Percentiles rank a stretch among this genome's conserved stretches.
Conservation (phyloP, 2,888 invertebrate species). For the Lithophane socia region DNA sequence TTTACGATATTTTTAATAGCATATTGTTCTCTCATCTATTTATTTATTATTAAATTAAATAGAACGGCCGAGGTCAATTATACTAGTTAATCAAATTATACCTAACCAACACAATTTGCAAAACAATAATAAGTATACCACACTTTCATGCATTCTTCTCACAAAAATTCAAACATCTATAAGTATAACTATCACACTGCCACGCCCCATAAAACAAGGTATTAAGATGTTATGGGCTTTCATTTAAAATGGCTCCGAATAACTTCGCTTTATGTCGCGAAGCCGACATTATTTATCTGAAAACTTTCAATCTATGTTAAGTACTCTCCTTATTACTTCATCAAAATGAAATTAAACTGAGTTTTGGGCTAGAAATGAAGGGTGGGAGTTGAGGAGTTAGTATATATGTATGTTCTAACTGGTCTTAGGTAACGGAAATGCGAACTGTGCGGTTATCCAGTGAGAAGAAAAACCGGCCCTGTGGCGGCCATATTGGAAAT, state of each 20-base stretch:
- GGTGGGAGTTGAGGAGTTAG: constrained; percentile 6
- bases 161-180: no score
- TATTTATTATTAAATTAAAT: no score
- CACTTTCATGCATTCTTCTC: no score
- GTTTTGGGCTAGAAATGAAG: constrained; percentile 27
- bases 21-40: constrained; percentile 15
- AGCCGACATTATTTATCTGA: constrained; percentile 59
- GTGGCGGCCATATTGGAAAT: no score
- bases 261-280: constrained; percentile 47
- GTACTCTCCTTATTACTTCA: constrained; percentile 58
- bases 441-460: not conserved
- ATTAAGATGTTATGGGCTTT: constrained; percentile 49
- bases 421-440: not conserved
- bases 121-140: no score
- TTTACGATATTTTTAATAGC: not conserved
- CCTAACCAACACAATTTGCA: no score
- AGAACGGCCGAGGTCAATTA: no score
- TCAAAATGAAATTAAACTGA: constrained; percentile 54
- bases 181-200: constrained; percentile 26
- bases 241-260: constrained; percentile 48
- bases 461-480: no score
- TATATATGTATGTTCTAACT: constrained; percentile 14
- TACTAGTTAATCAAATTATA: no score
- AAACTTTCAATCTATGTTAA: constrained; percentile 63
- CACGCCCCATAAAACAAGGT: constrained; percentile 48